Evolutionary conservation across 2,888 invertebrate genomes (phyloP), one percentile per base, ranked within the genome.

Genomic region (Hypercompe scribonia): DNA sequence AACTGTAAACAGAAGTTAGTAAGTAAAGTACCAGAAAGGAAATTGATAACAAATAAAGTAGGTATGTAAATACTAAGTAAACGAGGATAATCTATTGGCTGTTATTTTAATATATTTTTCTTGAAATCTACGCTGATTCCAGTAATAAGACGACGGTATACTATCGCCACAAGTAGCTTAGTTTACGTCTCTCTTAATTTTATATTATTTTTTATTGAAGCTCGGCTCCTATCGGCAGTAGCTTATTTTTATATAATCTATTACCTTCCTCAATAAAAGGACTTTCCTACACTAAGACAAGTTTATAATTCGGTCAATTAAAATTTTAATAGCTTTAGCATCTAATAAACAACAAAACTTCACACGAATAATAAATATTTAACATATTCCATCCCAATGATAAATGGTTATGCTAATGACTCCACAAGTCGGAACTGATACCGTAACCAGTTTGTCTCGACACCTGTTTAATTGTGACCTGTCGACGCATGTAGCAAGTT

Each of bases 1-100:
- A 95, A 85, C 95, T 95, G 92, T 36, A 93, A 94, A 34, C 78
- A 87, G 82, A 85, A 81, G n/a, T n/a, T n/a, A n/a, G n/a, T n/a
- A n/a, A n/a, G 65, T 83, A 79, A 65, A 61, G 58, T 61, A 31
- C 3, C 1, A 61, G 28, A 58, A 28, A 28, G 28, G 1, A 68
- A 24, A 33, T 50, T 4, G 0, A 34, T n/a, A 2, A 50, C n/a
- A 46, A 21, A 31, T 50, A n/a, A 34, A 3, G 2, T n/a, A n/a
- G 11, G 18, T 8, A n/a, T n/a, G 3, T 39, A 65, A 5, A 21
- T 34, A 4, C 24, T 34, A 24, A 24, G 0, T 46, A 46, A 46
- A 46, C 21, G 46, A 46, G 46, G 21, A 46, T 8, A 24, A 21
- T 46, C 46, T 46, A 21, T 46, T 46, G 21, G 0, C 46, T 46